Evolutionary conservation across 1,140 invertebrate species (phyloP), one percentile per base, ranked within the genome.

Genomic region (Lepidurus arcticus): DNA sequence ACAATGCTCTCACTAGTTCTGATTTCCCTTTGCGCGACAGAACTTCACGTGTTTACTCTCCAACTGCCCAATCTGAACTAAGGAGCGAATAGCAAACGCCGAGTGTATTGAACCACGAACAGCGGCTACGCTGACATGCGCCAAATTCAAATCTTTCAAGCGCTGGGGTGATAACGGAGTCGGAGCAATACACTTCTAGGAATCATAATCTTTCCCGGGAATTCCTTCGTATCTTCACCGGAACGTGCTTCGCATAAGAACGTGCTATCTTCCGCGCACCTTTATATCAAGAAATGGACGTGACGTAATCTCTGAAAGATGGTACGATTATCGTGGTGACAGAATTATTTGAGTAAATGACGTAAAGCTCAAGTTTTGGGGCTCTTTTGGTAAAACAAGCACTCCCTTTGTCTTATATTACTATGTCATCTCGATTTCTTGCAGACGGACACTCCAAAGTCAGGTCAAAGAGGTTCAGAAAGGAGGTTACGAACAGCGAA

Each of bases 361-460:
- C 53, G 53, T 21, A 65, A 65, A n/a, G n/a, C 53, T 65, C 7
- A 13, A 21, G 6, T 65, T 65, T 65, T 65, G 53, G 53, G 53
- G 53, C 53, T 65, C 53, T 65, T 65, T 65, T 65, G 53, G 13
- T 65, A 65, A 65, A 65, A 65, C 53, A 65, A 65, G 53, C 53
- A 65, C 53, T 65, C 53, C 53, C 53, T 65, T 65, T 65, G 53
- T 65, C 53, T 65, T 65, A 65, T 65, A 65, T 65, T 65, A 65
- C 53, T 65, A 65, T 65, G 53, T 65, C 53, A 65, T 65, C 21
- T 65, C 13, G 13, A 21, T 65, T 65, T 9, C 53, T 65, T 65
- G 53, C 53, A 65, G 53, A 65, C n/a, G 53, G 53, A 65, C 53
- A 65, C 53, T 65, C 53, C 53, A 65, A 65, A 65, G 53, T 65